Percentiles rank a stretch among this genome's conserved stretches.
Conservation (phyloP, 2,888 invertebrate species). For the Plagodis pulveraria region DNA sequence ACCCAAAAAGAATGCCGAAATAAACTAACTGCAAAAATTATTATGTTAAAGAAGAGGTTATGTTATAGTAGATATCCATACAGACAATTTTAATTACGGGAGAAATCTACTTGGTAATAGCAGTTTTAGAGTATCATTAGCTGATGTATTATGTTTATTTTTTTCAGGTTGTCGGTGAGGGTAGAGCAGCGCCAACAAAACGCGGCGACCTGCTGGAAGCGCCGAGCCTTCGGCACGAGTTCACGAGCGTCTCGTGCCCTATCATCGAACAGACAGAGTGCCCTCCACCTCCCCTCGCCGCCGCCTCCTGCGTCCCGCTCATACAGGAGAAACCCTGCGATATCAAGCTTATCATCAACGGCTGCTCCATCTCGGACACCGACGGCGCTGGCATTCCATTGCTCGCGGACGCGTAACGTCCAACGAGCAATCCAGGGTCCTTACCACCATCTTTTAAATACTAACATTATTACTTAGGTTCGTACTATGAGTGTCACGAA, state of each 20-base stretch:
- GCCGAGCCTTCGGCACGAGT: conserved; percentile 75
- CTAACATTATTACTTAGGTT: too few species aligned
- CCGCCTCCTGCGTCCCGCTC: conserved; percentile 36
- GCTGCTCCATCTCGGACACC: conserved; percentile 59
- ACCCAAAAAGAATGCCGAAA: too few species aligned
- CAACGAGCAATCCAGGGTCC: not conserved
- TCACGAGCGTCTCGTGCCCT: conserved; percentile 88
- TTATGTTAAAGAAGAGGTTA: too few species aligned
- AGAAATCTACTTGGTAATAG: too few species aligned
- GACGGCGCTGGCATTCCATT: conserved; percentile 72
- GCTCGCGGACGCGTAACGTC: conserved; percentile 63
- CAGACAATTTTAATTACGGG: too few species aligned
- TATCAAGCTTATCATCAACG: conserved; percentile 64
- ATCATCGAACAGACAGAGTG: conserved; percentile 86
- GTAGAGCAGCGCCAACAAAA: conserved; percentile 79
- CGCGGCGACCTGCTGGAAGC: conserved; percentile 79
- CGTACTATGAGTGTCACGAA: too few species aligned
- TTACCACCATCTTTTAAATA: too few species aligned
- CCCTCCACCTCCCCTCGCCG: conserved; percentile 28
- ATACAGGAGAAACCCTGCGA: conserved; percentile 31
- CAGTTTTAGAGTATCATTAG: too few species aligned
- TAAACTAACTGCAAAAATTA: too few species aligned
- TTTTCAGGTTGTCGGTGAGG: conserved; percentile 83
- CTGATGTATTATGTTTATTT: too few species aligned
- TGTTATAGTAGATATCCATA: too few species aligned